Conservation (phyloP, 1,140 invertebrate genomes). For the Meloidogyne exigua region DNA sequence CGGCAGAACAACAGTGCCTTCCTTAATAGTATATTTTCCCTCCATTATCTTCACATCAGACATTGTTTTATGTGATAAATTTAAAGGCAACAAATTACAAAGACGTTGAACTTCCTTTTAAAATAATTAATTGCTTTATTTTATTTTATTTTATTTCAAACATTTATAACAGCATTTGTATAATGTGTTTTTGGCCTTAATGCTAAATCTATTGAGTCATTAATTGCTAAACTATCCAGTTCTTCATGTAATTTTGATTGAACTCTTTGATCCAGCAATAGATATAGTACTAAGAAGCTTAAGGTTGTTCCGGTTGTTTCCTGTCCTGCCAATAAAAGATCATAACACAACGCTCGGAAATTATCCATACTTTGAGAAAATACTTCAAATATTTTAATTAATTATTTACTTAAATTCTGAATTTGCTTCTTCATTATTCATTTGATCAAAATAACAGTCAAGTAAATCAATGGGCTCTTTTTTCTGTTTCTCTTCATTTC, state of each 20-base stretch:
- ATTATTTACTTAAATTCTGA: background rate
- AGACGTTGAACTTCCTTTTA: conserved; percentile 35
- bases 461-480: conserved; percentile 9
- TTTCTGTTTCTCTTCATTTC: background rate
- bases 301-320: conserved; percentile 25
- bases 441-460: conserved; percentile 12
- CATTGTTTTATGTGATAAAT: conserved; percentile 32
- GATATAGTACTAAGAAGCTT: conserved; percentile 19
- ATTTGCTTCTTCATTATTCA: conserved; percentile 4
- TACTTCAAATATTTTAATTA: background rate
- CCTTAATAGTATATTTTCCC: background rate
- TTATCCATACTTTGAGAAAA: conserved; percentile 21
- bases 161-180: conserved; percentile 34
- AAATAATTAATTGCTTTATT: background rate
- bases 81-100: conserved; percentile 35
- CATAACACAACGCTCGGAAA: conserved; percentile 18
- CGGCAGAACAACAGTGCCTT: conserved; percentile 30
- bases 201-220: conserved; percentile 15
- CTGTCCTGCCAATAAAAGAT: conserved; percentile 26
- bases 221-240: conserved; percentile 10
- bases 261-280: conserved; percentile 21
- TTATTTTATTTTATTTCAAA: background rate
- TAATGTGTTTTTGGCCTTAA: conserved; percentile 15
- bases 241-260: conserved; percentile 28
- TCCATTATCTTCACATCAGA: conserved; percentile 30